Evolutionary conservation across 2,113 vertebrate genomes (phyloP), one percentile per base, ranked within the genome.

Genomic region (Macquaria ambigua): DNA sequence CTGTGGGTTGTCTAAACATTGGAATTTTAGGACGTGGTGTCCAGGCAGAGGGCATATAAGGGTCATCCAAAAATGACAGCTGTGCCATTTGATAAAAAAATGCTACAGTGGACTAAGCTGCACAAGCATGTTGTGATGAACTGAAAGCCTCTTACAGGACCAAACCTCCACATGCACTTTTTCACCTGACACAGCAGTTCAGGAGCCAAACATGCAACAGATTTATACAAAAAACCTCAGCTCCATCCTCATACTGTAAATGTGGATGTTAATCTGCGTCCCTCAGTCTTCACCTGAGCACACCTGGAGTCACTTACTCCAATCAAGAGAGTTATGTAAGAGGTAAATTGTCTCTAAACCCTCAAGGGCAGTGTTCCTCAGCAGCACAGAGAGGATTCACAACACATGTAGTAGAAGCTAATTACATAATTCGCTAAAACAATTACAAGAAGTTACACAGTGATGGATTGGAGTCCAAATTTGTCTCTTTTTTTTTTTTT

Each of bases 61-160:
- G 66, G 88, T 88, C 72, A 89, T 80, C 68, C 72, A 74, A 79
- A 87, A 87, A 53, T 67, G 80, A 83, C 88, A 87, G 83, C 92
- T 87, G 82, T 73, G 75, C 21, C 50, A 43, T 78, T 76, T 82
- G 87, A 91, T 88, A 15, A 71, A 88, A 53, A 85, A 88, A 79
- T 61, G 64, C 78, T 37, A 78, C 75, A 71, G 79, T 46, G 75
- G 55, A 71, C 82, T 90, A 55, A 92, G 85, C 89, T 83, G 73
- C 11, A 68, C 81, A 43, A 70, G 84, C 59, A 68, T 82, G 82
- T 85, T 85, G 67, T 48, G 81, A 84, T 86, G 64, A 91, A 48
- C 56, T 28, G 41, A 93, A 92, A 92, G 84, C 81, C 78, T 86
- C 84, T 91, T 82, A 81, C 50, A 69, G 73, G 41, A 34, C 56